These are phyloP conservation scores for Pheosia tremula DNA, from an alignment of 2,888 invertebrate species.

Conservation along the genomic window DNA sequence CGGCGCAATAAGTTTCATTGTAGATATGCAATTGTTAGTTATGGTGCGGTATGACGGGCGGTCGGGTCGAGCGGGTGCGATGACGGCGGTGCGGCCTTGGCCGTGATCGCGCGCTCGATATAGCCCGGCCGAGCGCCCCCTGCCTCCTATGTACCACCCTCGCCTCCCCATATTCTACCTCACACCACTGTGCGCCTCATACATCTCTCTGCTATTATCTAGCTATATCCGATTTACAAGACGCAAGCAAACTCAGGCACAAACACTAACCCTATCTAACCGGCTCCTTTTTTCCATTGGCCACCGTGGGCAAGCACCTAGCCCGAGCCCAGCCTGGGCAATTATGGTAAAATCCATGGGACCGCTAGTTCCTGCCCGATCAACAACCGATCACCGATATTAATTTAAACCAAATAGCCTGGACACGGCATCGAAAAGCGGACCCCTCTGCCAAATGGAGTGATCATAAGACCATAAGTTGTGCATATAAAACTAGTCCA, in stretches of 20 bases:
- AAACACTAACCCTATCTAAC: too few species aligned
- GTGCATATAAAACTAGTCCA: too few species aligned
- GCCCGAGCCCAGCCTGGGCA: too few species aligned
- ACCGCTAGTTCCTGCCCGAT: too few species aligned
- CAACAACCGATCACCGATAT: too few species aligned
- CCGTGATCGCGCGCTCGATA: conserved; percentile 83
- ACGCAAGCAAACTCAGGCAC: conserved; percentile 5
- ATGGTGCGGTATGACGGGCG: conserved; percentile 37
- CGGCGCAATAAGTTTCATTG: conserved; percentile 36
- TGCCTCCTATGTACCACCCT: conserved; percentile 41
- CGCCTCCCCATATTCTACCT: conserved; percentile 36
- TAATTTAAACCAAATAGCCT: too few species aligned
- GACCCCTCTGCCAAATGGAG: too few species aligned
- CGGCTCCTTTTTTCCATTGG: too few species aligned
- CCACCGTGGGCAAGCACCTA: too few species aligned
- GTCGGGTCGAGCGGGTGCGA: conserved; percentile 52
- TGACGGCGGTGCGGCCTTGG: conserved; percentile 75
- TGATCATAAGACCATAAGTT: too few species aligned
- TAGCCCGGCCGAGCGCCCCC: conserved; percentile 65
- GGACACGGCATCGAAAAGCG: too few species aligned
- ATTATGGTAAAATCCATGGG: too few species aligned
- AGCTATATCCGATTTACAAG: conserved; percentile 50
- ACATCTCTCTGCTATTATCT: conserved; percentile 49
- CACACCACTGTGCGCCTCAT: conserved; percentile 52
- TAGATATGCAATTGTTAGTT: conserved; percentile 26